A percentile compares a stretch with the other conserved stretches of the same genome.
phyloP scores from a whole-genome alignment of 1,140 invertebrate genomes.

The Platorchestia sp. region DNA sequence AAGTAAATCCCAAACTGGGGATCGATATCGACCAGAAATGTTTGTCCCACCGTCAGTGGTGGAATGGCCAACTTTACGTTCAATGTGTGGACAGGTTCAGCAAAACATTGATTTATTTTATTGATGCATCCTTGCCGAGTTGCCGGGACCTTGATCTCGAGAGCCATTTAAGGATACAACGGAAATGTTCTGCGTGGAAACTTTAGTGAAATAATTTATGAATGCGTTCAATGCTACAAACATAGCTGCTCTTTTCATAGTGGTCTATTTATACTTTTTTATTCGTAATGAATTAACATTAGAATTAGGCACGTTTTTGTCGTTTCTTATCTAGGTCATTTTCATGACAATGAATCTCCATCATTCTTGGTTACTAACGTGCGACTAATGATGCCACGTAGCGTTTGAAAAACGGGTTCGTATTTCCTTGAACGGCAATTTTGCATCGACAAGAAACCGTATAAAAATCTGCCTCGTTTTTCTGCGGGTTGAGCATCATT shows the following conservation, averaged over 20 bases:
- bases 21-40: constrained; percentile 51
- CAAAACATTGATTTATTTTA: constrained; percentile 52
- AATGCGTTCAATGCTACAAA: neutral
- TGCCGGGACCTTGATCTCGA: neutral
- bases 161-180: neutral
- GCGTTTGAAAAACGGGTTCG: neutral
- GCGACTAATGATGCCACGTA: neutral
- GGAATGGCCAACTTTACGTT: constrained; percentile 31
- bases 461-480: neutral
- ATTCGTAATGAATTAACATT: no score
- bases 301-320: neutral
- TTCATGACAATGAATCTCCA: neutral
- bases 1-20: neutral
- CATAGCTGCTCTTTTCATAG: neutral
- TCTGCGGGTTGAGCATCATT: neutral
- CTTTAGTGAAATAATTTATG: neutral
- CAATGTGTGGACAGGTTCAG: constrained; percentile 42
- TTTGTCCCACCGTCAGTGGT: constrained; percentile 30
- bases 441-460: neutral
- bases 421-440: neutral
- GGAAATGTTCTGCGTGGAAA: neutral
- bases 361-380: neutral
- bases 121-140: neutral
- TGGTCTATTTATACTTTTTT: neutral
- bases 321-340: neutral